phyloP scores from a whole-genome alignment of 2,797 vertebrate species.

The Galaxias olidus region DNA sequence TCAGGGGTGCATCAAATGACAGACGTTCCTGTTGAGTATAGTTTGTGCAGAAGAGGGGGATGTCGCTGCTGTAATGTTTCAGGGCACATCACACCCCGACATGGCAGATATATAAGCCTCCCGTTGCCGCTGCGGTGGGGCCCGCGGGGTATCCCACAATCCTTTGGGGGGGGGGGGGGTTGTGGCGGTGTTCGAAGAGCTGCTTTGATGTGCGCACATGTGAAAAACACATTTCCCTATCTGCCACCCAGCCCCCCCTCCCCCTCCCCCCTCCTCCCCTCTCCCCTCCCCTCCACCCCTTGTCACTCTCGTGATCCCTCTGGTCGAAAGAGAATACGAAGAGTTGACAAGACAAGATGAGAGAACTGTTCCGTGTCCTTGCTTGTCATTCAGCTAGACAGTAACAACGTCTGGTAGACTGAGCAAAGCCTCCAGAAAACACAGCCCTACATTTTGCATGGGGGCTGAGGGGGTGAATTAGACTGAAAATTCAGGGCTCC shows the following conservation, averaged over 20 bases:
- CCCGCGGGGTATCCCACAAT: conserved; percentile 42
- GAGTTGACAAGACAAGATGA: conserved; percentile 55
- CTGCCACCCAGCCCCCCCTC: conserved; percentile 11
- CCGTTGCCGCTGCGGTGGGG: conserved; percentile 30
- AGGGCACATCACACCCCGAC: conserved; percentile 36
- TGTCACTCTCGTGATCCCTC: conserved; percentile 28
- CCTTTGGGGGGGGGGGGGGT: conserved; percentile 34
- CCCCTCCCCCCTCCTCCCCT: conserved; percentile 13
- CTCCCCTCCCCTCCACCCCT: conserved; percentile 29
- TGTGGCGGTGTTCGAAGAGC: conserved; percentile 32
- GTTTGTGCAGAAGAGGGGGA: conserved; percentile 27
- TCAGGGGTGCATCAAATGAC: conserved; percentile 11
- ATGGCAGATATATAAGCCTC: conserved; percentile 44
- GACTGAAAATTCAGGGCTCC: conserved; percentile 53
- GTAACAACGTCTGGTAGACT: neutral
- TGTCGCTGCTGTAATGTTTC: conserved; percentile 24
- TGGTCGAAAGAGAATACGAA: conserved; percentile 41
- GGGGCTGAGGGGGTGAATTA: conserved; percentile 58
- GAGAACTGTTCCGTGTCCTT: conserved; percentile 55
- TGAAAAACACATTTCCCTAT: conserved; percentile 60
- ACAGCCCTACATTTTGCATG: conserved; percentile 33
- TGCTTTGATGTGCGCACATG: conserved; percentile 59
- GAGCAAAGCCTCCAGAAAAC: neutral
- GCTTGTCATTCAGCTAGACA: conserved; percentile 37
- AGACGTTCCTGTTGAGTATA: no score